Evolutionary conservation across 2,113 vertebrate genomes (phyloP), one percentile per base, ranked within the genome.

Genomic region (Acanthochromis polyacanthus): DNA sequence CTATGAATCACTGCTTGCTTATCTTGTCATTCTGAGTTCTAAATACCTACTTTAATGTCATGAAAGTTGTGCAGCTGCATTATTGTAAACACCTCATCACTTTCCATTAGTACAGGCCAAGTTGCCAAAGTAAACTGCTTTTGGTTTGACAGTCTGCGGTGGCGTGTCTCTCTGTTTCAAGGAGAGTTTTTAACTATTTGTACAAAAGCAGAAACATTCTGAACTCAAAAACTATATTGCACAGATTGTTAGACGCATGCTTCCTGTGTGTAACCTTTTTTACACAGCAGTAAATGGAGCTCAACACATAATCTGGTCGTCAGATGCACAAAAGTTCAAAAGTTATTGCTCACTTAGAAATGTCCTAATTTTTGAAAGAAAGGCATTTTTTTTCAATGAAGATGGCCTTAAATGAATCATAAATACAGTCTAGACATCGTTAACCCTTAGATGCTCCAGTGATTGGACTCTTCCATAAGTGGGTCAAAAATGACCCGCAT

Each of bases 1-100:
- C 11, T 11, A 32, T 25, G 1, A 58, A 70, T 65, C 14, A 10
- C 0, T 55, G n/a, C 20, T 40, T 55, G 43, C 30, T 50, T 57
- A 36, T 63, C 14, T 23, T 36, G 25, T 59, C 20, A 25, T 32
- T 59, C 53, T 60, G 52, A 46, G 59, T 43, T 56, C 38, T 25
- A 6, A 30, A 36, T 74, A 58, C 57, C 14, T 23, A 17, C 28
- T 51, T 38, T 61, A 5, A 73, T 64, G 32, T 23, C 20, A 4
- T 9, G 25, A 38, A 51, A 46, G 43, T 32, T 10, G 8, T 22
- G 53, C 78, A 79, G 76, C 48, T 28, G 30, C 43, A 45, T 70
- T 60, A 14, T 56, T 61, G 20, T 59, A 57, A 80, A 71, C 12
- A 4, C 1, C 46, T 30, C 19, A 50, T 76, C 57, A 45, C 61